Evolutionary conservation across 1,140 invertebrate genomes (phyloP).

Genomic region (Vanessa atalanta): DNA sequence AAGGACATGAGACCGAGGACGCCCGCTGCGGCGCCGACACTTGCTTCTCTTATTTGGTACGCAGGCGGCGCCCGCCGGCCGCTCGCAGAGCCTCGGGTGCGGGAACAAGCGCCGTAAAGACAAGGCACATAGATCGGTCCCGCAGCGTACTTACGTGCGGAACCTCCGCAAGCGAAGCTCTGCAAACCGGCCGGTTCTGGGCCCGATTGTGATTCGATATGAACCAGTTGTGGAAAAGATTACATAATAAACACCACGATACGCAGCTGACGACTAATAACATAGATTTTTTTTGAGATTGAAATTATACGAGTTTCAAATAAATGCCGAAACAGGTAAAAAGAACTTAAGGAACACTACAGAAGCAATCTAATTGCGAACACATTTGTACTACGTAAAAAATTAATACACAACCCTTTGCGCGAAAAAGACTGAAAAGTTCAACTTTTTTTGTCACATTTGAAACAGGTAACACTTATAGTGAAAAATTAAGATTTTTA

Average conservation of each 20-base stretch:
- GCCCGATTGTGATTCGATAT: background rate
- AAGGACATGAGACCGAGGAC: slow-evolving; percentile 49
- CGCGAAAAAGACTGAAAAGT: slow-evolving; percentile 79
- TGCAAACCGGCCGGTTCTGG: background rate
- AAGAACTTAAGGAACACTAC: slow-evolving; percentile 78
- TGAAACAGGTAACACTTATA: slow-evolving; percentile 61
- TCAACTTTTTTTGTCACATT: slow-evolving; percentile 75
- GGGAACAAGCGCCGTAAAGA: slow-evolving; percentile 38
- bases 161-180: slow-evolving; percentile 25
- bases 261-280: slow-evolving; percentile 53
- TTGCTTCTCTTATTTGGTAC: slow-evolving; percentile 77
- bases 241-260: slow-evolving; percentile 17
- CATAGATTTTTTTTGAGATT: slow-evolving; percentile 50
- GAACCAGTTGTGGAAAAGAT: background rate
- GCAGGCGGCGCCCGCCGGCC: slow-evolving; percentile 38
- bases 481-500: slow-evolving; percentile 39
- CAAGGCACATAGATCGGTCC: slow-evolving; percentile 35
- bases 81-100: slow-evolving; percentile 19
- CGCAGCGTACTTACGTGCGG: background rate
- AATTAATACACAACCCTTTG: slow-evolving; percentile 81
- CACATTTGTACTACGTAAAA: slow-evolving; percentile 81
- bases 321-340: slow-evolving; percentile 73
- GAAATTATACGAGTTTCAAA: slow-evolving; percentile 71
- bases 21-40: slow-evolving; percentile 37
- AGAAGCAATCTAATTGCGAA: slow-evolving; percentile 80